Percentiles rank a stretch among this genome's conserved stretches.
Conservation (phyloP, 2,113 vertebrate genomes). For the Cololabis saira region DNA sequence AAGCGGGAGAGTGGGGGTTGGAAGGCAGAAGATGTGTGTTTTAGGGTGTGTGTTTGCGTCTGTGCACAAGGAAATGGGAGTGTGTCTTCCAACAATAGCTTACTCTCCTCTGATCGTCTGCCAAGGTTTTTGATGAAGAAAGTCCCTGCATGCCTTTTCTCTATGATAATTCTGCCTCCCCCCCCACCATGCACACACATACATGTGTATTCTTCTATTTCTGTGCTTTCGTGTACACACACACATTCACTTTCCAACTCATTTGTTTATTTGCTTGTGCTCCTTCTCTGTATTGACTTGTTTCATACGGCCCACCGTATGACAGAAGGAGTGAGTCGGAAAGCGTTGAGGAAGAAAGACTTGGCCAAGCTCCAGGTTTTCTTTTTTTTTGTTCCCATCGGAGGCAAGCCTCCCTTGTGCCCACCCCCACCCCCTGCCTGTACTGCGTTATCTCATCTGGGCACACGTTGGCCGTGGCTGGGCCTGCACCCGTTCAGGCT, state of each 20-base stretch:
- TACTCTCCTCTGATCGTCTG: conserved; percentile 77
- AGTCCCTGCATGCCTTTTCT: conserved; percentile 74
- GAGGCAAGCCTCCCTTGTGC: conserved; percentile 61
- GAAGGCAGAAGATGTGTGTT: conserved; percentile 49
- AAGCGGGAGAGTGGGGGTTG: conserved; percentile 45
- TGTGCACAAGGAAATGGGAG: conserved; percentile 55
- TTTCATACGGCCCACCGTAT: conserved; percentile 78
- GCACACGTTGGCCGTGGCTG: conserved; percentile 75
- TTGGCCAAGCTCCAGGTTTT: conserved; percentile 75
- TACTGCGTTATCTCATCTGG: conserved; percentile 83
- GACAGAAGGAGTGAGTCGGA: conserved; percentile 74
- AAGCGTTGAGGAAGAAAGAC: conserved; percentile 77
- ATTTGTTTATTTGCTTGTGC: conserved; percentile 67
- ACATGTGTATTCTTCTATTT: conserved; percentile 60
- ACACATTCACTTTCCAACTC: conserved; percentile 36
- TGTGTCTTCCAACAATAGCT: conserved; percentile 77
- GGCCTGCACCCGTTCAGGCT: conserved; percentile 64
- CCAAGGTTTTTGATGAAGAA: conserved; percentile 84
- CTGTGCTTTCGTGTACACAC: conserved; percentile 33
- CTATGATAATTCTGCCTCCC: conserved; percentile 69
- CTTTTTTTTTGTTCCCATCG: conserved; percentile 56
- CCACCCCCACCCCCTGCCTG: conserved; percentile 47
- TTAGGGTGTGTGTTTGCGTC: conserved; percentile 39
- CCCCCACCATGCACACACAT: conserved; percentile 21
- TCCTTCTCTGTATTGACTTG: conserved; percentile 77